phyloP scores from a whole-genome alignment of 2,797 vertebrate species.

The Chaetophractus vellerosus region DNA sequence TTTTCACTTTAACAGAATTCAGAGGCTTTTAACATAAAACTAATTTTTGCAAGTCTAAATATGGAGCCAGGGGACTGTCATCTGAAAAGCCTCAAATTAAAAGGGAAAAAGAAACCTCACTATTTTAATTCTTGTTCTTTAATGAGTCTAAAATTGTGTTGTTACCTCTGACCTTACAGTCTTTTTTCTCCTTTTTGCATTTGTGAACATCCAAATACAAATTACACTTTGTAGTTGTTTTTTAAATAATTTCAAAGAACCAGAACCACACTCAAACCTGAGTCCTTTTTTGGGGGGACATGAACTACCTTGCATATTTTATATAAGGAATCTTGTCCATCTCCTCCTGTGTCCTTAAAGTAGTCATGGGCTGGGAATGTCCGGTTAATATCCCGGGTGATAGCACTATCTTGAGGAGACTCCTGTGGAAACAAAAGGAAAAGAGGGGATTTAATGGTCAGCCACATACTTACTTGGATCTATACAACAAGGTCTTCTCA shows the following conservation, averaged over 20 bases:
- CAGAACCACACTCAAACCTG: slow-evolving; percentile 25
- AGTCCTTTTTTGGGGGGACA: not conserved
- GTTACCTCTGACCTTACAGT: slow-evolving; percentile 28
- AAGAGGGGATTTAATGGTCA: not conserved
- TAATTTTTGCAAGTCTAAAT: slow-evolving; percentile 26
- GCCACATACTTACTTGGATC: not conserved
- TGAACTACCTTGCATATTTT: slow-evolving; percentile 98
- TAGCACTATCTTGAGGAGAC: slow-evolving; percentile 99
- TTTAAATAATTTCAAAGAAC: slow-evolving; percentile 66
- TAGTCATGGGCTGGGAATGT: slow-evolving; percentile 99
- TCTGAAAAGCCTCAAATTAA: not conserved
- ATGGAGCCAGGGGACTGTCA: slow-evolving; percentile 12
- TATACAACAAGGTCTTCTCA: not conserved
- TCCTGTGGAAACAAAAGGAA: slow-evolving; percentile 90
- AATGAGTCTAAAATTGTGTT: slow-evolving; percentile 40
- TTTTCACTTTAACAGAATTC: not conserved
- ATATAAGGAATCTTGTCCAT: slow-evolving; percentile 99
- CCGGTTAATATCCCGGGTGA: slow-evolving; percentile 98
- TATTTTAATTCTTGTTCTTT: slow-evolving; percentile 50
- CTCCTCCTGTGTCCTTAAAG: slow-evolving; percentile 99
- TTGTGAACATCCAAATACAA: slow-evolving; percentile 44
- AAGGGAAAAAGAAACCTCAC: not conserved
- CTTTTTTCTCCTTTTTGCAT: slow-evolving; percentile 28
- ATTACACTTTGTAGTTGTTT: slow-evolving; percentile 25
- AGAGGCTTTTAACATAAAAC: not conserved